A percentile compares a stretch with the other conserved stretches of the same genome.
These are phyloP conservation scores for Drosophila tristis DNA, from an alignment of 1,140 invertebrate species.

Conservation along the genomic window DNA sequence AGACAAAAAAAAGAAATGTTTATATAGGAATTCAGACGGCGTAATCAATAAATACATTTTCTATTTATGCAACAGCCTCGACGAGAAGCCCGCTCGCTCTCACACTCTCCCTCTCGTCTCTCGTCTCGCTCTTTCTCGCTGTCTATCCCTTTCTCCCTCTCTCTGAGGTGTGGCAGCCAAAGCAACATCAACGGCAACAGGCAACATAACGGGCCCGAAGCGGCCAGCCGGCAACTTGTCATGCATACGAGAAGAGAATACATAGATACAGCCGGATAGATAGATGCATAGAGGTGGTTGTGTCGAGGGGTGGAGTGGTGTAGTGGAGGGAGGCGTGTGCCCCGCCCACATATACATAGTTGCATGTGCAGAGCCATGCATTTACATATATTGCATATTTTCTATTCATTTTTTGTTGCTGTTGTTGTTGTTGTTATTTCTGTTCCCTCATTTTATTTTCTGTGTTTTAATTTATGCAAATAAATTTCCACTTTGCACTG, in stretches of 20 bases:
- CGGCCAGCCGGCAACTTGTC: constrained; percentile 62
- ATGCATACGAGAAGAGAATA: constrained; percentile 63
- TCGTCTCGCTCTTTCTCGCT: constrained; percentile 4
- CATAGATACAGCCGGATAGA: constrained; percentile 12
- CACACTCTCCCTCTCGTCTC: background rate
- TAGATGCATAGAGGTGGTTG: constrained; percentile 21
- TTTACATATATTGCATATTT: constrained; percentile 27
- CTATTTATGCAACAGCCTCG: constrained; percentile 76
- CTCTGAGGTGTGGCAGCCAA: constrained; percentile 28
- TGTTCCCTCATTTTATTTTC: constrained; percentile 1
- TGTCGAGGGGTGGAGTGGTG: background rate
- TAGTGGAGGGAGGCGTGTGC: background rate
- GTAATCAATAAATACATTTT: constrained; percentile 81
- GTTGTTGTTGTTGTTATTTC: constrained; percentile 14
- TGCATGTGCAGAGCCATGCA: constrained; percentile 34
- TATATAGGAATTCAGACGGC: constrained; percentile 66
- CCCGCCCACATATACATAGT: constrained; percentile 27
- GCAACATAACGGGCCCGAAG: constrained; percentile 69
- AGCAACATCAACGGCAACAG: constrained; percentile 25
- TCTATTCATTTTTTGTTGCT: constrained; percentile 19
- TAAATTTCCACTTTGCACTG: constrained; percentile 83
- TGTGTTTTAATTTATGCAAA: constrained; percentile 81
- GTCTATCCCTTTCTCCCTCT: background rate
- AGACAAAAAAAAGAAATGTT: constrained; percentile 24
- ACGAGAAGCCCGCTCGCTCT: constrained; percentile 9